Percentiles rank a stretch among this genome's conserved stretches.
phyloP scores from a whole-genome alignment of 2,113 vertebrate species.

The Mastomys coucha region DNA sequence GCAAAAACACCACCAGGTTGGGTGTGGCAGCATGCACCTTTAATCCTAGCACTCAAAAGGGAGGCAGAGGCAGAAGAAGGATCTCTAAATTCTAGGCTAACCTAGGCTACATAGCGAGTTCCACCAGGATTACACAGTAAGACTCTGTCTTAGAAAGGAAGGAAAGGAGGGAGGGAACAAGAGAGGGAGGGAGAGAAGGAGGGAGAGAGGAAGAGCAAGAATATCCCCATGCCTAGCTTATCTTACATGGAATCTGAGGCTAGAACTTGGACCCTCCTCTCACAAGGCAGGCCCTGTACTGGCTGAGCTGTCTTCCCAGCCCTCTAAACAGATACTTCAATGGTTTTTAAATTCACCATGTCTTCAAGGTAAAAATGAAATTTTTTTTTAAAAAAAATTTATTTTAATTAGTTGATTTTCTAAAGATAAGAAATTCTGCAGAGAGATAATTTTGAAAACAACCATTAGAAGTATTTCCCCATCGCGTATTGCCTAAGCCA shows the following conservation, averaged over 20 bases:
- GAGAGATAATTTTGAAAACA: slow-evolving; percentile 51
- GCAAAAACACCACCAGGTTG: neutral
- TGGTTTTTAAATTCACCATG: neutral
- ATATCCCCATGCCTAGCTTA: too few species aligned
- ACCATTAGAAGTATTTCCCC: neutral
- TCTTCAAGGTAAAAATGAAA: neutral
- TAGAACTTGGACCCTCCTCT: neutral
- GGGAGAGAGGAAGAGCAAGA: neutral
- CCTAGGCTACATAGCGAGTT: neutral
- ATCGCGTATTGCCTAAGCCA: neutral
- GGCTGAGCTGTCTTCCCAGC: neutral
- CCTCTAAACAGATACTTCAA: neutral
- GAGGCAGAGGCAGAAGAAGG: neutral
- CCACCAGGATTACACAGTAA: neutral
- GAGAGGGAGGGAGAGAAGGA: fast-evolving
- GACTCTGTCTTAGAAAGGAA: neutral
- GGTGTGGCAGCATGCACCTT: neutral
- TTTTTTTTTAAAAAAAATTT: slow-evolving; percentile 16
- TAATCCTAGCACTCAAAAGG: neutral
- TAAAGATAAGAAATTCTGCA: neutral
- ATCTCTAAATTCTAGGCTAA: neutral
- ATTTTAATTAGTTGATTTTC: neutral
- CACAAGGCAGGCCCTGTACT: neutral
- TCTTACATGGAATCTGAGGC: neutral
- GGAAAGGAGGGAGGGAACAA: neutral